Evolutionary conservation across 2,888 invertebrate species (phyloP).

Genomic region (Tridacna crocea): DNA sequence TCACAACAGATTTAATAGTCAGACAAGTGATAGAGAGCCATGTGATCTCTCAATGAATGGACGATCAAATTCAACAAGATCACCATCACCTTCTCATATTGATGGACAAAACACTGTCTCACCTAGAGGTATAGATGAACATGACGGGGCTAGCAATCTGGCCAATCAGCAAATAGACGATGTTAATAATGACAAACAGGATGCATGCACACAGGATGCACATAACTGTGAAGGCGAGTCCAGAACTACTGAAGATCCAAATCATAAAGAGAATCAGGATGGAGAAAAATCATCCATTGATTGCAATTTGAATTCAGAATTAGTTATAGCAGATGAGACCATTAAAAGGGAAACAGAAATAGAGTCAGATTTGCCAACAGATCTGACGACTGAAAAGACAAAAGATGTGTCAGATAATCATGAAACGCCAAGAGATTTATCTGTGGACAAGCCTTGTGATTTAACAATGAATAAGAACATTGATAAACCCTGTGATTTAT

Average conservation of each 20-base stretch:
- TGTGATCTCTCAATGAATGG: conserved; percentile 69
- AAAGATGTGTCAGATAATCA: conserved; percentile 1
- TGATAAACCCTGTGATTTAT: conserved; percentile 33
- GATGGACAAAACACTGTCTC: conserved; percentile 24
- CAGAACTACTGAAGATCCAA: conserved; percentile 36
- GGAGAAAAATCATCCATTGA: background rate
- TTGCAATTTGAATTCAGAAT: background rate
- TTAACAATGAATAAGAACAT: conserved; percentile 31
- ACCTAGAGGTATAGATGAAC: conserved; percentile 16
- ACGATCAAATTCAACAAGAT: conserved; percentile 44
- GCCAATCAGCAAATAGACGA: background rate
- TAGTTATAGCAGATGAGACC: background rate
- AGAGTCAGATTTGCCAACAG: conserved; percentile 21
- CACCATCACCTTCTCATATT: conserved; percentile 24
- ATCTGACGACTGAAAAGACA: conserved; percentile 18
- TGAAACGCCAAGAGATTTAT: conserved; percentile 26
- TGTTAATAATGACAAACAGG: background rate
- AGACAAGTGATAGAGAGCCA: conserved; percentile 54
- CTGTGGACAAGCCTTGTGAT: conserved; percentile 29
- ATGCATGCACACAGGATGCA: background rate
- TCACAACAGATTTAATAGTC: conserved; percentile 48
- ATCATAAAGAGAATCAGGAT: background rate
- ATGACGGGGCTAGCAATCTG: conserved; percentile 6
- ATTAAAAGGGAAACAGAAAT: conserved; percentile 13
- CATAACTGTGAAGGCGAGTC: background rate